phyloP scores from a whole-genome alignment of 2,113 vertebrate genomes.

The Promerops cafer region DNA sequence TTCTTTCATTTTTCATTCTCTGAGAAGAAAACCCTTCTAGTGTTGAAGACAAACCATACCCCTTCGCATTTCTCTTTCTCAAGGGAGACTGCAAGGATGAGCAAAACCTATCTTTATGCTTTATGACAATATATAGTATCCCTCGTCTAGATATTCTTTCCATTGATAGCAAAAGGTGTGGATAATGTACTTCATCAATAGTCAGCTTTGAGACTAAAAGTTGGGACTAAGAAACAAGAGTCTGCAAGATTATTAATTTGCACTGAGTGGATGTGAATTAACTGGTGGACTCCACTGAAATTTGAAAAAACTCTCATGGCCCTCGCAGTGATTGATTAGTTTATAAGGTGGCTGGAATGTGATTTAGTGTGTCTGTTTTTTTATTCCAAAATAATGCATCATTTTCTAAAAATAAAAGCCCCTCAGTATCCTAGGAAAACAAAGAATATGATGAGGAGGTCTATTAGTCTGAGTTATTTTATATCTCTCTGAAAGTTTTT shows the following conservation, averaged over 20 bases:
- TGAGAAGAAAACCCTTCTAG: neutral
- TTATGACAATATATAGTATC: neutral
- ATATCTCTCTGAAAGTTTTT: neutral
- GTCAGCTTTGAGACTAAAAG: neutral
- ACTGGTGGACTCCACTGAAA: neutral
- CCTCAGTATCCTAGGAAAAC: neutral
- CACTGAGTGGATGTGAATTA: neutral
- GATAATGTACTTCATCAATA: neutral
- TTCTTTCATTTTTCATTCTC: neutral
- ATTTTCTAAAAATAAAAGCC: neutral
- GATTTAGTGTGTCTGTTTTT: neutral
- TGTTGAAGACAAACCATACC: neutral
- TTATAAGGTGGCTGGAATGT: neutral
- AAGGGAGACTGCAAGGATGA: neutral
- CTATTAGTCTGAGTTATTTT: neutral
- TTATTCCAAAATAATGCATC: neutral
- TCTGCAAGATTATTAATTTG: neutral
- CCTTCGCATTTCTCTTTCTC: neutral
- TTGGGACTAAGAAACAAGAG: neutral
- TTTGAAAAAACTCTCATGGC: neutral
- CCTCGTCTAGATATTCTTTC: neutral
- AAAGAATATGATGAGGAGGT: neutral
- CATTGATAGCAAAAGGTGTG: neutral
- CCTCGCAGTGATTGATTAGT: neutral
- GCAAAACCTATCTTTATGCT: neutral